Base-by-base conservation (phyloP, 2,113 vertebrate species). In the Bufo bufo region DNA sequence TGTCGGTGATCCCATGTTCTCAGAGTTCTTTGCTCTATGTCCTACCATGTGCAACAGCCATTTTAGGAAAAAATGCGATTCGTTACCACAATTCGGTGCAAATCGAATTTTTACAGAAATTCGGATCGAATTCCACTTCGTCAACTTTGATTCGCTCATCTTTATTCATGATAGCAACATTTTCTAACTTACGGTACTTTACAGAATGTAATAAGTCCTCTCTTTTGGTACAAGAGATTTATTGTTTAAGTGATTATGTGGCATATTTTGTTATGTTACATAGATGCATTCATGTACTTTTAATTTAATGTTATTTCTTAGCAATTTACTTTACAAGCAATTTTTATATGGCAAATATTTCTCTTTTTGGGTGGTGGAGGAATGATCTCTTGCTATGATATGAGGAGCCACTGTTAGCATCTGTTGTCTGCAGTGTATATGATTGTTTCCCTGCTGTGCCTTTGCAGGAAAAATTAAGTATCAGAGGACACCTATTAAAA, bases 101-200 rank as follows among this genome's bases (percentile, higher is more conserved):
- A n/a, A n/a, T n/a, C n/a, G n/a, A n/a, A n/a, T n/a, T n/a, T n/a
- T n/a, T n/a, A n/a, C n/a, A n/a, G n/a, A n/a, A n/a, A n/a, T n/a
- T n/a, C n/a, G n/a, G n/a, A n/a, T n/a, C n/a, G n/a, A n/a, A n/a
- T n/a, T n/a, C n/a, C n/a, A n/a, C n/a, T n/a, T n/a, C n/a, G n/a
- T n/a, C n/a, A n/a, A n/a, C n/a, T n/a, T n/a, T n/a, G n/a, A n/a
- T n/a, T n/a, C n/a, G n/a, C n/a, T n/a, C n/a, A n/a, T n/a, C n/a
- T n/a, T n/a, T n/a, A n/a, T n/a, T n/a, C n/a, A 82, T 82, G 49
- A 65, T 59, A 82, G 80, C 80, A 82, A 82, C 80, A 82, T 82
- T 82, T 82, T 82, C 43, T 65, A 54, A 81, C 23, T 80, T n/a
- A n/a, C n/a, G n/a, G n/a, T 81, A 81, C 77, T 80, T 50, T 59